phyloP scores from a whole-genome alignment of 2,888 invertebrate species.

The Oscheius sp. region DNA sequence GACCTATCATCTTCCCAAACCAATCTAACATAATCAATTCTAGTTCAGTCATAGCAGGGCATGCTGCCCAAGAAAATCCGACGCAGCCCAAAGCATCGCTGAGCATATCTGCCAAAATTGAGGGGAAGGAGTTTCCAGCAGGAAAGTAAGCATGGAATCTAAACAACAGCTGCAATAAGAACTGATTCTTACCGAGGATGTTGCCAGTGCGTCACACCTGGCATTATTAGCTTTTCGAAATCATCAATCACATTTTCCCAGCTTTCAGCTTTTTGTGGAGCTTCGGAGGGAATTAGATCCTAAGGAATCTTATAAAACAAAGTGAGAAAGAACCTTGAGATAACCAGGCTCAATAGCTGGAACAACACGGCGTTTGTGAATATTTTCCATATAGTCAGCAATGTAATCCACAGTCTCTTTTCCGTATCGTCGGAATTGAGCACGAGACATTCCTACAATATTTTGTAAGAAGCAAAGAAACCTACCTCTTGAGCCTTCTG shows the following conservation, averaged over 20 bases:
- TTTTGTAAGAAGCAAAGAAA: neutral
- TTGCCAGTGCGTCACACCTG: conserved; percentile 97
- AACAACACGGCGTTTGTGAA: conserved; percentile 84
- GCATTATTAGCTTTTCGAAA: conserved; percentile 86
- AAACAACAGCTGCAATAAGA: neutral
- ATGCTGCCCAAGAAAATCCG: conserved; percentile 98
- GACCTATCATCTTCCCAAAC: conserved; percentile 87
- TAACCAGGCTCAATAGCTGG: conserved; percentile 89
- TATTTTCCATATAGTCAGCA: conserved; percentile 86
- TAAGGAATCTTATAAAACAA: neutral
- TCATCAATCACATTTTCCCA: conserved; percentile 90
- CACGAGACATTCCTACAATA: conserved; percentile 57
- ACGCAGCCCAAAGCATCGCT: conserved; percentile 94
- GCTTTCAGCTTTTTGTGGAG: conserved; percentile 83
- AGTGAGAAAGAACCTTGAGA: conserved; percentile 75
- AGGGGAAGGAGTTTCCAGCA: conserved; percentile 94
- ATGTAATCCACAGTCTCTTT: conserved; percentile 88
- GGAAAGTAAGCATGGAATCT: conserved; percentile 97
- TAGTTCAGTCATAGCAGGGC: conserved; percentile 95
- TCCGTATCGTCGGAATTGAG: conserved; percentile 73
- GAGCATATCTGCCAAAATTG: conserved; percentile 95
- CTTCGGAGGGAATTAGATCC: conserved; percentile 81
- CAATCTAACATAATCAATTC: conserved; percentile 98
- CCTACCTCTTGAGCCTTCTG: conserved; percentile 14
- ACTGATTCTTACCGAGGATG: conserved; percentile 79